Evolutionary conservation across 2,797 vertebrate species (phyloP), one percentile per base, ranked within the genome.

Genomic region (Chloroceryle inda): DNA sequence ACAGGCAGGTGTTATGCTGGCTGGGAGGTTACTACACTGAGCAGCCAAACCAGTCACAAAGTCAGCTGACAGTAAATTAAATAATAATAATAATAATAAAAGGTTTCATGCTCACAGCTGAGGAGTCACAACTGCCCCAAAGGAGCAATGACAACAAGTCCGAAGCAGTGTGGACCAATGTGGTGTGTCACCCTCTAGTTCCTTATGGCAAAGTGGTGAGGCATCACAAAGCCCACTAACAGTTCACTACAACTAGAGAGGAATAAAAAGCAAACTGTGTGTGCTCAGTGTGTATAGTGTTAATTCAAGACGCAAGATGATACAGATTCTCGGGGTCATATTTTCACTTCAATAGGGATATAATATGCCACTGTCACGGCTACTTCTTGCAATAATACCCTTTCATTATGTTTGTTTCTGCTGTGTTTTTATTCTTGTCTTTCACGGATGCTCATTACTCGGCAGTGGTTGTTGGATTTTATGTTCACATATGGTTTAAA

Each of bases 401-500:
- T 64, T 38, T 24, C 67, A 33, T 47, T 63, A 72, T 35, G 23
- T 86, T 94, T 58, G 0, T 83, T 89, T 62, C 85, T 78, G 45
- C 71, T 80, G 14, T 19, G 31, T 49, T 88, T 90, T 50, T 47
- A 1, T 35, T n/a, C 56, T 40, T 3, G 3, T 71, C 85, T 82
- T 67, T 62, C 10, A 1, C 7, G 0, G 62, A 80, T 37, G 61
- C 16, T 44, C 73, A 72, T 93, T 93, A 93, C 84, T 84, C 90
- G 85, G 93, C 92, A 88, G 77, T 18, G 37, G 45, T 17, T 90
- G 88, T 40, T 80, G 69, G 61, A 64, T 83, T 95, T 94, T 80
- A 94, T 74, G 94, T 68, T 96, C 92, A 52, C 94, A 83, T 64
- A 55, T 81, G 88, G 76, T 80, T 95, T 96, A 84, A 94, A 94